Evolutionary conservation across 37 sponge, comb jelly and placozoan species (phyloP).

Genomic region (Eunapius fragilis): DNA sequence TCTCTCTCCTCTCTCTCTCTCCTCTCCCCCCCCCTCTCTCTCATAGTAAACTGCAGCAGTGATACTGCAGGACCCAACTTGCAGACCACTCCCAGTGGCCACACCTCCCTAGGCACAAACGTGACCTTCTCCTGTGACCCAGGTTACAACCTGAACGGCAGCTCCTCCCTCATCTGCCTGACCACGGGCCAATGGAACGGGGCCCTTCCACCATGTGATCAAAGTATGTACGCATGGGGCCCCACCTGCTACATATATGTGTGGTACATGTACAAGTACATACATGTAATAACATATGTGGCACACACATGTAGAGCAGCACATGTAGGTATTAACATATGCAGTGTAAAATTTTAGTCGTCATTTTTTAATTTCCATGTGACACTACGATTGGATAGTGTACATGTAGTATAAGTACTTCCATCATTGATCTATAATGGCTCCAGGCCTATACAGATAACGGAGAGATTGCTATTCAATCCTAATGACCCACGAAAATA

Average conservation of each 20-base stretch:
- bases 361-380: too few relatives aligned
- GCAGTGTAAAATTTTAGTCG: too few relatives aligned
- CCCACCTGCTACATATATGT: neutral
- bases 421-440: too few relatives aligned
- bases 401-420: too few relatives aligned
- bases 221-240: neutral
- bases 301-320: too few relatives aligned
- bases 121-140: neutral
- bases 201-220: neutral
- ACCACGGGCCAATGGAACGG: neutral
- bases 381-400: too few relatives aligned
- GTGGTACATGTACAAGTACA: neutral
- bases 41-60: neutral
- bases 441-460: too few relatives aligned
- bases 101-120: neutral
- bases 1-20: neutral
- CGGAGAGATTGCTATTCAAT: too few relatives aligned
- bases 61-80: neutral
- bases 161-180: neutral
- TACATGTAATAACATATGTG: neutral
- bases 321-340: too few relatives aligned
- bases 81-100: neutral
- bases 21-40: neutral
- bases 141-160: neutral
- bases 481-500: too few relatives aligned